Evolutionary conservation across 2,888 invertebrate genomes (phyloP), one percentile per base, ranked within the genome.

Genomic region (Orchesella flavescens): DNA sequence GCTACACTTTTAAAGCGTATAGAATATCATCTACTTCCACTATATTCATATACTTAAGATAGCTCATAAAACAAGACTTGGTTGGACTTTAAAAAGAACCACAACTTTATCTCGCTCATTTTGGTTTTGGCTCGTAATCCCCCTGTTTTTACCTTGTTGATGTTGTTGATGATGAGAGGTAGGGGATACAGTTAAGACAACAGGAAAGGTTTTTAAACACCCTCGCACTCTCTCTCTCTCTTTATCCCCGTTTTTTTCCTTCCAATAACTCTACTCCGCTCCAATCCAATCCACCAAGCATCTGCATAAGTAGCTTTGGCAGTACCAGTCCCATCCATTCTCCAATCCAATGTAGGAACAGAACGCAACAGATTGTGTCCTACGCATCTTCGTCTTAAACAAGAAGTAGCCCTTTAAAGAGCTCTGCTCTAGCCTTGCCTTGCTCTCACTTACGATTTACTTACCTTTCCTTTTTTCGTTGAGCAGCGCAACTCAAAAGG

Each of bases 201-300:
- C 66, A 66, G 66, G 66, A 66, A 55, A 21, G 71, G 24, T 44
- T 71, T 53, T 71, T 24, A 55, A 71, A 71, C 71, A 71, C 71
- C 71, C 71, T 71, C 71, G 71, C 71, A 71, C 57, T 55, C 61
- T 24, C n/a, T 61, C 23, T 24, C 61, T 61, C 46, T 21, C 63
- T 63, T 24, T 63, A 24, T 66, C 24, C 59, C 24, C n/a, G 61
- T 24, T n/a, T 53, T 3, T 2, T 19, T 57, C 24, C 12, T 7
- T 59, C 59, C 23, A 12, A n/a, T n/a, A n/a, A n/a, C n/a, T n/a
- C n/a, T n/a, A n/a, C n/a, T n/a, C n/a, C n/a, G n/a, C n/a, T n/a
- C n/a, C n/a, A n/a, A n/a, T n/a, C n/a, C n/a, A n/a, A n/a, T n/a
- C n/a, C n/a, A n/a, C n/a, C 2, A 34, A 34, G 34, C 24, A 9